Percentiles rank a stretch among this genome's conserved stretches.
These are phyloP conservation scores for Callitettix versicolor DNA, from an alignment of 1,140 invertebrate species.

Conservation along the genomic window DNA sequence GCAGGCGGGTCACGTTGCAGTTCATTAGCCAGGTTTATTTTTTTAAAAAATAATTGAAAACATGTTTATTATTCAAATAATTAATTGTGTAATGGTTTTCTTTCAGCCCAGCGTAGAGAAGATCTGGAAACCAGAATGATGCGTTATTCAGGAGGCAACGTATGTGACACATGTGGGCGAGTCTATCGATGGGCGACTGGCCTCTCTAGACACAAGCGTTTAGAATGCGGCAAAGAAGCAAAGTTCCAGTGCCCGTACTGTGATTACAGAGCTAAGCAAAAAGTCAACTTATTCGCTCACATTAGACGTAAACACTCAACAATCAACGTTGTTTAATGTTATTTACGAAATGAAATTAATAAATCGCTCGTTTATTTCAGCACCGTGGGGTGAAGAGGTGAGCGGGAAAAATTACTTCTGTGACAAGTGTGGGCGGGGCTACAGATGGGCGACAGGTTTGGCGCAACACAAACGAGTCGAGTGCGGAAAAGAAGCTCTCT, in stretches of 20 bases:
- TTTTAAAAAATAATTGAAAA: no score
- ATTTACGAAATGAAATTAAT: neutral
- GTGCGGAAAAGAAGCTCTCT: conserved; percentile 39
- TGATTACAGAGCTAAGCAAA: conserved; percentile 31
- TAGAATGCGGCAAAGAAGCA: conserved; percentile 44
- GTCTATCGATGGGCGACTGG: conserved; percentile 40
- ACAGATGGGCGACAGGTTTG: conserved; percentile 39
- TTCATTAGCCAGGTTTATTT: no score
- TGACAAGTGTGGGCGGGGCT: conserved; percentile 22
- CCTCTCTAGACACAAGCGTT: conserved; percentile 39
- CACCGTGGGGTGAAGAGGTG: neutral
- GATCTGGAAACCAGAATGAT: neutral
- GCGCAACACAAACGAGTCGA: conserved; percentile 42
- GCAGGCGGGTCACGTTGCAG: no score
- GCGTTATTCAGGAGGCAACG: conserved; percentile 5
- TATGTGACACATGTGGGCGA: conserved; percentile 10
- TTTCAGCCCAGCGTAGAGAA: neutral
- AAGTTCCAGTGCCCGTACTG: conserved; percentile 29
- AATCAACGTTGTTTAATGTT: neutral
- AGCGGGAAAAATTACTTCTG: conserved; percentile 4
- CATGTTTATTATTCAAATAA: no score
- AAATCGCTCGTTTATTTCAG: neutral
- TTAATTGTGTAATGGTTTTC: no score
- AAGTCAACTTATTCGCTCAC: conserved; percentile 9
- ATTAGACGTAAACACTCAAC: conserved; percentile 1